Conservation (phyloP, 2,797 vertebrate genomes). For the Manis javanica region DNA sequence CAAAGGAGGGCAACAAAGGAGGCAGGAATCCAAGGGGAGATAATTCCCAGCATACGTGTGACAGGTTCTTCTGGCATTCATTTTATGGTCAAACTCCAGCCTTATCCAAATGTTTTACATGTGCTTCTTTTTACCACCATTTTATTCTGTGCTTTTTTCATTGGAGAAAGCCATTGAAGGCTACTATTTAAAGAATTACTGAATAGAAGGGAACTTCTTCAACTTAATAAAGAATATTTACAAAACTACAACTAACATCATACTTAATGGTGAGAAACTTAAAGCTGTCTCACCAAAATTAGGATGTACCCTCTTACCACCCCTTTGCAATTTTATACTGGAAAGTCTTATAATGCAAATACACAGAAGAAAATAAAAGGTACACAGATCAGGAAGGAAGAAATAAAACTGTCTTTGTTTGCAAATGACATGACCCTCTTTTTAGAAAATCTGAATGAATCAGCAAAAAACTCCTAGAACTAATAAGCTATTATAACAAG, state of each 20-base stretch:
- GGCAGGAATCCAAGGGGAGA: background rate
- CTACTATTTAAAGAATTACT: background rate
- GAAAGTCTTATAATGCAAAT: background rate
- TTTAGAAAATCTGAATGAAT: background rate
- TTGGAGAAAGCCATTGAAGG: background rate
- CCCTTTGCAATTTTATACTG: background rate
- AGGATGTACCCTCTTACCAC: background rate
- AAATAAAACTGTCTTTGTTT: background rate
- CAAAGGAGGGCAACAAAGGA: background rate
- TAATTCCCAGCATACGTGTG: background rate
- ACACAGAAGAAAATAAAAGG: background rate
- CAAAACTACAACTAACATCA: background rate
- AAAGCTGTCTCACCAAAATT: background rate
- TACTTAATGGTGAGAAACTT: background rate
- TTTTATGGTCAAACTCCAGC: conserved; percentile 16
- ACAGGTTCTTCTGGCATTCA: background rate
- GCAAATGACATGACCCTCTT: background rate
- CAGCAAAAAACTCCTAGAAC: background rate
- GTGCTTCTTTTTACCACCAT: background rate
- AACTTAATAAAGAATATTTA: background rate
- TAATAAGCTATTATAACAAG: background rate
- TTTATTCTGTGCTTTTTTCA: background rate
- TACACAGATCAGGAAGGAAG: background rate
- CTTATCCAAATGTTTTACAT: background rate
- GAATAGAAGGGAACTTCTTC: background rate